Base-by-base conservation (phyloP, 2,888 invertebrate genomes). In the Lomographa bimaculata region DNA sequence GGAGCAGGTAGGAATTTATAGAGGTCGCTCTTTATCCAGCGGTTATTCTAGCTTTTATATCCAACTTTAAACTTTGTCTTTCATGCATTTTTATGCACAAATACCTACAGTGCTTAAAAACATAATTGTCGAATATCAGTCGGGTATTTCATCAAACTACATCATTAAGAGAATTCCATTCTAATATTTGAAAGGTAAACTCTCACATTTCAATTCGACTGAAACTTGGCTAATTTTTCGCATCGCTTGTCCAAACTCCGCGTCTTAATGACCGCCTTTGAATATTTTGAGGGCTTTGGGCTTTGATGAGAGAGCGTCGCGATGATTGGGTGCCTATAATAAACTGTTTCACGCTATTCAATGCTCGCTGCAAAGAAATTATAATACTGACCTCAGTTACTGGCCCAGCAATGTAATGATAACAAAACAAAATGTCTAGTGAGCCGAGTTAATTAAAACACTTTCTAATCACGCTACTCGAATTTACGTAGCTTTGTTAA, bases 231-330 rank as follows among this genome's bases (percentile, higher is more conserved):
- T 42, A 49, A 45, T 49, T 35, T 45, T 33, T 37, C 40, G 19
- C 37, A 26, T 45, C 27, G 29, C 43, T 35, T 39, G 18, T 29
- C 27, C 34, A 30, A 34, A 36, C 36, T 25, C 40, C 20, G 27
- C 30, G 28, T 33, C 44, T 32, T 54, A 54, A 53, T 47, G 45
- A 53, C 46, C 41, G 36, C 39, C 44, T 50, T 50, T 54, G 44
- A 54, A 54, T 50, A 50, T 48, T 49, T 41, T 46, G 41, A 25
- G 17, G 39, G 32, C 44, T 23, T 14, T 14, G 3, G 14, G 4
- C n/a, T n/a, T 41, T 10, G 32, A 35, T 28, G 35, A 38, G 35
- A 39, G 28, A 16, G 42, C 25, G 39, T 41, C 21, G 42, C 33
- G 32, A 39, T 36, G 45, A 49, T 39, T 39, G 24, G 24, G 6